Conservation (phyloP, 2,113 vertebrate species). For the Caranx ignobilis region DNA sequence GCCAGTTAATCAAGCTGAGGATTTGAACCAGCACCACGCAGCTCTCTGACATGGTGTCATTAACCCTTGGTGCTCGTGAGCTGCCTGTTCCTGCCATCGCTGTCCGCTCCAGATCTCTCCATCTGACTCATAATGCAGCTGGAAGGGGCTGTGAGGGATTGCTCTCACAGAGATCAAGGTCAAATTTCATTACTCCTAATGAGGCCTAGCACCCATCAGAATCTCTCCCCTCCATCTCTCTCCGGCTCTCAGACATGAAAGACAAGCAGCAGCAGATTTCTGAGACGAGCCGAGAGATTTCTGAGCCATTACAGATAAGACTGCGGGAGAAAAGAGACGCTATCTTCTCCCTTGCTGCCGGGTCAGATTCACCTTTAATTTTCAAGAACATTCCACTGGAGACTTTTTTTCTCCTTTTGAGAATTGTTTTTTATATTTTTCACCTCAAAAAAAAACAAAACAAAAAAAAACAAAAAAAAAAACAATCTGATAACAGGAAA, state of each 20-base stretch:
- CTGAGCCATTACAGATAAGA: constrained; percentile 28
- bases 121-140: constrained; percentile 8
- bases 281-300: background rate
- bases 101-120: constrained; percentile 14
- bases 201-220: constrained; percentile 45
- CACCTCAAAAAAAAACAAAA: background rate
- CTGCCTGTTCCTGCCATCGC: background rate
- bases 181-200: constrained; percentile 63
- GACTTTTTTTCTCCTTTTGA: background rate
- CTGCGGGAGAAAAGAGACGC: background rate
- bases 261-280: constrained; percentile 22
- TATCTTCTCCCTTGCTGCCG: background rate
- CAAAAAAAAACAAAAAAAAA: background rate
- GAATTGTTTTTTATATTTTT: constrained; percentile 1
- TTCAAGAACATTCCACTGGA: background rate
- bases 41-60: background rate
- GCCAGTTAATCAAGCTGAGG: background rate
- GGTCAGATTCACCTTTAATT: constrained; percentile 41
- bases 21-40: background rate
- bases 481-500: background rate
- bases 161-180: constrained; percentile 57
- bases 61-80: background rate
- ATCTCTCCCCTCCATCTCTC: constrained; percentile 37
- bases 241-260: constrained; percentile 51
- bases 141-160: constrained; percentile 14